Base-by-base conservation (phyloP, 2,797 vertebrate species). In the Etheostoma nigrum region DNA sequence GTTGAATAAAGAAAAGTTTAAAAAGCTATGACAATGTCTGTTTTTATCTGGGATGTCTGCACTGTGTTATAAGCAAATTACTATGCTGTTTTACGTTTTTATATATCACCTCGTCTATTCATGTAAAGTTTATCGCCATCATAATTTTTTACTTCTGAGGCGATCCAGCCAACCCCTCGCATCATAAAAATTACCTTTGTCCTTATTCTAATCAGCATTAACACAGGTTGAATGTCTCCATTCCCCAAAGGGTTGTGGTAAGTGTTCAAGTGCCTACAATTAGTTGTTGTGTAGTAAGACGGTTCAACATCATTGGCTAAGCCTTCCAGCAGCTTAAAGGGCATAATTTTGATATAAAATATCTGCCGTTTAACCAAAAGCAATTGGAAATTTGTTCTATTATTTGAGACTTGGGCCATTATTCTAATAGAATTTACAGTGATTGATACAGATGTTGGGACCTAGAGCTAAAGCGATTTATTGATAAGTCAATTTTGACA, bases 141-240 rank as follows among this genome's bases (percentile, higher is more conserved):
- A 25, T 25, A 11, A 62, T 48, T 25, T 33, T 47, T 3, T 59
- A 63, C 18, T 52, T 69, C 1, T 54, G 57, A 52, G 40, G 14
- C 48, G 58, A 78, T 65, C 59, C 63, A 74, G 67, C 74, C 49
- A 81, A 63, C 48, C 49, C 16, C 6, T 54, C 6, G n/a, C 47
- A 55, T 36, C n/a, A 49, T 25, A 57, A 74, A 6, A 58, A 21
- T 16, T 11, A 67, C 8, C 4, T 47, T 12, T 65, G 13, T 25
- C 45, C 18, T 45, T 27, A 33, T 11, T 47, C 13, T 42, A 21
- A 55, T 60, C 44, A 57, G 36, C 55, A 61, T 21, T 36, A 76
- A 47, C 36, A 51, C 48, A 27, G 15, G 30, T 49, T 53, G 25
- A 52, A 12, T 13, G 12, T 47, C 59, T 47, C n/a, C 16, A 66